Evolutionary conservation across 2,797 vertebrate genomes (phyloP), one percentile per base, ranked within the genome.

Genomic region (Merluccius polli): DNA sequence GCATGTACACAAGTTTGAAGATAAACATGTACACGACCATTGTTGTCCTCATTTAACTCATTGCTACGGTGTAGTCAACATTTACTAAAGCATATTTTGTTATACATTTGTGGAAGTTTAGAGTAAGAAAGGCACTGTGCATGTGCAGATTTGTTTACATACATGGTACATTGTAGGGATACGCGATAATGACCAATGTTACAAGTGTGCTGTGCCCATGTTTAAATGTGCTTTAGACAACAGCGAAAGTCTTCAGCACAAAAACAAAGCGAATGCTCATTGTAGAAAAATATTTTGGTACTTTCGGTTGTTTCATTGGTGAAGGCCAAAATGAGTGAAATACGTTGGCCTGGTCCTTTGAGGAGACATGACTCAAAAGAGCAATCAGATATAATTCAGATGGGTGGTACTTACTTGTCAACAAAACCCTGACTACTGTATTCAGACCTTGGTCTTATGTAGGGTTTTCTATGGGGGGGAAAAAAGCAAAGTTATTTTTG

Each of bases 321-420:
- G 44, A 48, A 48, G 16, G 44, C 44, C 44, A 48, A 3, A 48
- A 48, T 48, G 4, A 3, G 2, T 16, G 11, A 44, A 16, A 44
- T 1, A 44, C 0, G 41, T 15, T 16, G 13, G 36, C 3, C 41
- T 44, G 15, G 44, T 48, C 44, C 44, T 48, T 48, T 48, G 63
- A 67, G n/a, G 63, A 29, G 24, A 65, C 6, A n/a, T 27, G 16
- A 27, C 59, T n/a, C 1, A 30, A 68, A 30, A 68, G 69, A 29
- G n/a, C n/a, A n/a, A n/a, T n/a, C n/a, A n/a, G n/a, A n/a, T n/a
- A n/a, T n/a, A 9, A 10, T 59, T 24, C 52, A 52, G 21, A 52
- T 24, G n/a, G 52, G 10, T 65, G 9, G 59, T 65, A 89, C 91
- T 82, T 83, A 93, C 92, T 84, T 78, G 29, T 91, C 76, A 36